Evolutionary conservation across 2,888 invertebrate genomes (phyloP), one percentile per base, ranked within the genome.

Genomic region (Rhagonycha fulva): DNA sequence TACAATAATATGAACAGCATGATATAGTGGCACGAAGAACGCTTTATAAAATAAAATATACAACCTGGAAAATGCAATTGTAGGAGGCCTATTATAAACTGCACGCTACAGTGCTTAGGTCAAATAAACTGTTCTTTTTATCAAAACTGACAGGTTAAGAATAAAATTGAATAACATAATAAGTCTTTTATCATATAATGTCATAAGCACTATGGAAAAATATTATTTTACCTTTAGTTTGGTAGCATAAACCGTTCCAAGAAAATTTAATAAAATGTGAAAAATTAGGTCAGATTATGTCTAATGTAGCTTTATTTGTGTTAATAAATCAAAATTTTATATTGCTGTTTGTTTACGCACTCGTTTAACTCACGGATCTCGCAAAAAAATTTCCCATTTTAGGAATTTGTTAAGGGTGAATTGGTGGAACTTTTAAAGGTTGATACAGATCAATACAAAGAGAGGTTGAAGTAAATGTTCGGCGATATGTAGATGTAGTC

Each of bases 11-110:
- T 81, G 83, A 84, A 80, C 82, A 80, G 80, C 80, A 79, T 84
- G 84, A 84, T 84, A 82, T 82, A 84, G 81, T 82, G 83, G 81
- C 82, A 74, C 77, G 62, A 78, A 81, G 82, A 80, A 80, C 79
- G 82, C 81, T 81, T 81, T 80, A 80, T 80, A 81, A 83, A 83
- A 84, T 84, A 84, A 83, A 84, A 84, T 83, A 82, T 80, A 82
- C 80, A 82, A 80, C 78, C 78, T 81, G 82, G 80, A 82, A 82
- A 82, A 80, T 82, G 80, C 82, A 83, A 80, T 83, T 81, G 81
- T 77, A 80, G 79, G 70, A 71, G 70, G 77, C 78, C 81, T 77
- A 81, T 81, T 81, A 81, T 82, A 78, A 77, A 74, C 47, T 76
- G 72, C 76, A 81, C 79, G 79, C 75, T 76, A 80, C 79, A 76